Evolutionary conservation across 2,888 invertebrate species (phyloP), one percentile per base, ranked within the genome.

Genomic region (Linnaemya tessellans): DNA sequence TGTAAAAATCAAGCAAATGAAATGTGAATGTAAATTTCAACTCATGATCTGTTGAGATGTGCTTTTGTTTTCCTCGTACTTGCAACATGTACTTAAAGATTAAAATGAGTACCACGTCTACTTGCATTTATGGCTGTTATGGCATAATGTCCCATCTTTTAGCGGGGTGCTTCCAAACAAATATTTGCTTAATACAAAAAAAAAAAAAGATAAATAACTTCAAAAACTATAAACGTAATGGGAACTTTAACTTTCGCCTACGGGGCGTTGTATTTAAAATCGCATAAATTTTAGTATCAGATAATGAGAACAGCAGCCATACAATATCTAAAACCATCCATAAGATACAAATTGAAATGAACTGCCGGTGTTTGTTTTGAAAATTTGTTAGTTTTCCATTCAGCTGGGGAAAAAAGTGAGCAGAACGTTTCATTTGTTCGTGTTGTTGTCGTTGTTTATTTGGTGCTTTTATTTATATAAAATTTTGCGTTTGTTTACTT

Each of bases 171-270:
- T 51, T 51, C 25, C 10, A 13, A 46, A 51, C 30, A 74, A 78
- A 70, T 78, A 67, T 82, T 82, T 80, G 58, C 79, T 56, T 75
- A 65, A 65, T 18, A 71, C 73, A 85, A 54, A 54, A 20, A 75
- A 15, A 78, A 38, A 15, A 64, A 18, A 58, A 46, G 56, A 43
- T 46, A 43, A 20, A 68, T 25, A 60, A 51, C 49, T 68, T 58
- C 70, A 38, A 80, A 82, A 82, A 82, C 79, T 80, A 86, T 84
- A 80, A 74, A 78, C 62, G 80, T 80, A 77, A 86, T 86, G 83
- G 65, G 71, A 80, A 77, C 60, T 77, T 80, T 83, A 83, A 77
- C 71, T 77, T 86, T 79, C 75, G 77, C 65, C 74, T 80, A 74
- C 49, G 68, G 71, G 67, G 75, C 38, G 71, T 79, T 70, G 84